A percentile compares a stretch with the other conserved stretches of the same genome.
phyloP scores from a whole-genome alignment of 2,888 invertebrate species.

The Taphrorychus bicolor region DNA sequence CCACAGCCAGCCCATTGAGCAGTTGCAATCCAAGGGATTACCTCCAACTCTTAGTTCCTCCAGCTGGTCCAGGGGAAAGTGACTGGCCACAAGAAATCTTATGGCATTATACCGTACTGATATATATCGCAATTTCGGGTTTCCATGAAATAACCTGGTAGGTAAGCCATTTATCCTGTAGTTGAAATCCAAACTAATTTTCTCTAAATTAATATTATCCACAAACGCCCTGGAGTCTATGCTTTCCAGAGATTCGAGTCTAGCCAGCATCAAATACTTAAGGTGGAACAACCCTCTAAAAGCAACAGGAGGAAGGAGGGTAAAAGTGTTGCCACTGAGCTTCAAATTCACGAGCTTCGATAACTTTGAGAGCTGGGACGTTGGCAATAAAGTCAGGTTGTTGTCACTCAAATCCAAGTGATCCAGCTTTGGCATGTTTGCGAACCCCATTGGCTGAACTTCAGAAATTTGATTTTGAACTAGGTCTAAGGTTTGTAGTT shows the following conservation, averaged over 20 bases:
- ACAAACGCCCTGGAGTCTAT: constrained; percentile 83
- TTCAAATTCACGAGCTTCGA: constrained; percentile 77
- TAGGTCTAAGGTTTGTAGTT: constrained; percentile 73
- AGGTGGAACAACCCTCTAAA: constrained; percentile 86
- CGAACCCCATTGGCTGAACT: constrained; percentile 75
- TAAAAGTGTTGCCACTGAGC: constrained; percentile 81
- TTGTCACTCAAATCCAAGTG: constrained; percentile 82
- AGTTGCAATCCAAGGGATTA: constrained; percentile 86
- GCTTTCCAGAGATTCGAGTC: constrained; percentile 70
- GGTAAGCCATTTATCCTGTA: constrained; percentile 76
- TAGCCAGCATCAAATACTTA: constrained; percentile 75
- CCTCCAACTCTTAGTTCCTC: constrained; percentile 78
- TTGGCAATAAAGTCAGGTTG: constrained; percentile 79
- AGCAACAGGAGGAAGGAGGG: constrained; percentile 75
- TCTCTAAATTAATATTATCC: constrained; percentile 83
- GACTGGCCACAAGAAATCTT: constrained; percentile 77
- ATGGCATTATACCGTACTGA: constrained; percentile 80
- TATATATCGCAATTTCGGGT: constrained; percentile 77
- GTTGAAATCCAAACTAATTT: constrained; percentile 80
- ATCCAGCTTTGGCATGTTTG: constrained; percentile 75
- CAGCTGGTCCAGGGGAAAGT: constrained; percentile 83
- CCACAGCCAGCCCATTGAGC: constrained; percentile 88
- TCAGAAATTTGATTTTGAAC: constrained; percentile 79
- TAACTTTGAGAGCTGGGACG: constrained; percentile 77
- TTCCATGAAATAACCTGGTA: constrained; percentile 83